Evolutionary conservation across 1,140 invertebrate genomes (phyloP).

Genomic region (Ylistrum balloti): DNA sequence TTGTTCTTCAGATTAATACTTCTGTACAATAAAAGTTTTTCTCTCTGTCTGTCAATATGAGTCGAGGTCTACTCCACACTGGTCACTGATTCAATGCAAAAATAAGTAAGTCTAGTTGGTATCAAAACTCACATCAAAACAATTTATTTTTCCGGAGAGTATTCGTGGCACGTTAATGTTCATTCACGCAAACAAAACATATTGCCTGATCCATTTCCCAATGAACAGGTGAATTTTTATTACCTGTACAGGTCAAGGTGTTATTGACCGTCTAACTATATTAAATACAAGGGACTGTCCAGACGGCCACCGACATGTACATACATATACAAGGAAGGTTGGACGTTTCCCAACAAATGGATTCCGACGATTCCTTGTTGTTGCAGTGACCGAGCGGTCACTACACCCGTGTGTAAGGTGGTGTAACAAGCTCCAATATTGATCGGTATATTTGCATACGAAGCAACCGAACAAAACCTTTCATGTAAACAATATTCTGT

Average conservation of each 20-base stretch:
- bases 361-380: too few species aligned
- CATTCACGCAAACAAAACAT: background rate
- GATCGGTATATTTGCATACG: background rate
- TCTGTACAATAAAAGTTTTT: too few species aligned
- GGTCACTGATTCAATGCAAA: background rate
- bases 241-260: slow-evolving; percentile 7
- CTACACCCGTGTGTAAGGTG: background rate
- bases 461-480: too few species aligned
- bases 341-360: background rate
- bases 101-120: too few species aligned
- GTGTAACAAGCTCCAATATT: background rate
- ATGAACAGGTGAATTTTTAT: slow-evolving; percentile 13
- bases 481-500: background rate
- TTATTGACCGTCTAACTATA: background rate
- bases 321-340: background rate
- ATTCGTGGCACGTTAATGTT: background rate
- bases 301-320: background rate
- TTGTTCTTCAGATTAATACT: background rate
- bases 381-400: background rate
- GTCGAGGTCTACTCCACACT: background rate
- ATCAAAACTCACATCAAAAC: background rate
- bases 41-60: background rate
- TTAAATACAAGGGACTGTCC: background rate
- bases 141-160: background rate
- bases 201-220: background rate